Evolutionary conservation across 2,113 vertebrate species (phyloP).

Genomic region (Pitta sordida): DNA sequence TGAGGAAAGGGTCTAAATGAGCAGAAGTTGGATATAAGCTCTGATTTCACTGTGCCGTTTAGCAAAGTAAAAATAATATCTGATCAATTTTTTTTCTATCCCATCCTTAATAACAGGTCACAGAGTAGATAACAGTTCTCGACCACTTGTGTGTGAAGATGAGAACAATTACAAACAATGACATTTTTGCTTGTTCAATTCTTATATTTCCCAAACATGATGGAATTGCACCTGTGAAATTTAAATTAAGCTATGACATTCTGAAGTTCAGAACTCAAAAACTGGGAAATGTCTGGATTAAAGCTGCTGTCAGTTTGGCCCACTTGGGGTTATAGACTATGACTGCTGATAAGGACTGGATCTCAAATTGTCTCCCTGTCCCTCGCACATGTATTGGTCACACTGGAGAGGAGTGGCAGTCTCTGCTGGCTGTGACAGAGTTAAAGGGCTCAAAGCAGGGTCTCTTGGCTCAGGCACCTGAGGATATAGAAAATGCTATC

Average conservation of each 20-base stretch:
- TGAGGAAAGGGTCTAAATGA: not conserved
- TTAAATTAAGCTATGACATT: not conserved
- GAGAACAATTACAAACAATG: not conserved
- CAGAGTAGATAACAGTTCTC: not conserved
- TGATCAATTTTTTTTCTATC: not conserved
- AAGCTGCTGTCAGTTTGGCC: not conserved
- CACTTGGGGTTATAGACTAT: not conserved
- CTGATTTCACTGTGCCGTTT: not conserved
- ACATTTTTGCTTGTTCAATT: not conserved
- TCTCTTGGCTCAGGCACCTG: not conserved
- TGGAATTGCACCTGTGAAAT: not conserved
- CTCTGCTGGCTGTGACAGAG: not conserved
- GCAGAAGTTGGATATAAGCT: not conserved
- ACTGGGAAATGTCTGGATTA: not conserved
- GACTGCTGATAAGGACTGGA: not conserved
- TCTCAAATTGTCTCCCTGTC: not conserved
- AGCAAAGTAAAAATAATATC: not conserved
- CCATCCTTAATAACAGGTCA: not conserved
- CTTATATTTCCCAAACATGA: not conserved
- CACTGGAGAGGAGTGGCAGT: accelerated
- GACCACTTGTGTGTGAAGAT: not conserved
- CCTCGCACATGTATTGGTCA: not conserved
- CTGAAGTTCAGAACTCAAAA: not conserved
- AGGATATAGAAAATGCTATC: not conserved
- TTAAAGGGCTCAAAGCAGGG: not conserved